Evolutionary conservation across 1,140 invertebrate genomes (phyloP), one percentile per base, ranked within the genome.

Genomic region (Scaptomyza pallida): DNA sequence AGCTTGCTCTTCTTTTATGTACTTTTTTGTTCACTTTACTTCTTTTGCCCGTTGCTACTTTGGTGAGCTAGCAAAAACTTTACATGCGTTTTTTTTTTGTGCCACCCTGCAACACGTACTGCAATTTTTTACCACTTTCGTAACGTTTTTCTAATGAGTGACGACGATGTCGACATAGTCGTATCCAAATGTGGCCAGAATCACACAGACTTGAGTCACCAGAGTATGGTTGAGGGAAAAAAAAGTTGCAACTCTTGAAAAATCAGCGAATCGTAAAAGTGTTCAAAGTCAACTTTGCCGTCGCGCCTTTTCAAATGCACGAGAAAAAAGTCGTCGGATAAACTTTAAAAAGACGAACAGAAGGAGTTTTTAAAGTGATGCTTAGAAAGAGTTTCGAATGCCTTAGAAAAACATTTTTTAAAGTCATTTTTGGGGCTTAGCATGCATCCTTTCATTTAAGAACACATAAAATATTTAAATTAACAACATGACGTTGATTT

Each of bases 221-320:
- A 37, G 40, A 43, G 15, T 35, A 57, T 56, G 19, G 59, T 63
- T 26, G n/a, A n/a, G n/a, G n/a, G n/a, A 48, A 64, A 61, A 60
- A 74, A 78, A 50, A 30, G 6, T 30, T 57, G 65, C 69, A 89
- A 76, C 72, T 89, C 83, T 89, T 75, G 78, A 85, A 89, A 89
- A 89, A 75, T 81, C 85, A 89, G 77, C 85, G 85, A 89, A 89
- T 81, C 81, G 85, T 80, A 85, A 89, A 89, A 89, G 85, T 89
- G 85, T 89, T 89, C 85, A 89, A 89, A 89, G 85, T 81, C 80
- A 89, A 89, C 85, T 89, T 89, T 75, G 57, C 54, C 67, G 63
- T 57, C 63, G 52, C 35, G 33, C 26, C 45, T 56, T 43, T 44
- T 15, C 8, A 9, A 30, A 30, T 1, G 26, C 26, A 30, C 9